Evolutionary conservation across 2,888 invertebrate genomes (phyloP).

Genomic region (Heliconius aoede): DNA sequence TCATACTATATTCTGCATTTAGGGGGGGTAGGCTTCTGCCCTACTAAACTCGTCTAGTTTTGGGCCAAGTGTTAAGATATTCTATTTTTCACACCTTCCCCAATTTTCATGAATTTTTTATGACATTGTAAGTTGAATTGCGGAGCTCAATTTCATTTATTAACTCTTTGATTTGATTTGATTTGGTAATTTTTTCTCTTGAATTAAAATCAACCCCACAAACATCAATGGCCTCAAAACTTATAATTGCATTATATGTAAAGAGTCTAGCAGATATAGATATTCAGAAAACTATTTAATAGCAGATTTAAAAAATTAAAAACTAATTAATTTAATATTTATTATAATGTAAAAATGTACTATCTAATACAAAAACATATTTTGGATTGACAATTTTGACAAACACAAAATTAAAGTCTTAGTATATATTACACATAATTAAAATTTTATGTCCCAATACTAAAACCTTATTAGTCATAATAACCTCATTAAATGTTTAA

Average conservation of each 20-base stretch:
- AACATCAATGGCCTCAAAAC: background rate
- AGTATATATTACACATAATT: background rate
- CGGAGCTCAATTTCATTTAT: background rate
- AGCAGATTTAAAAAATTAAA: background rate
- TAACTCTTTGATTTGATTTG: too few relatives aligned
- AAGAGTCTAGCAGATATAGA: background rate
- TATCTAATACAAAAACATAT: background rate
- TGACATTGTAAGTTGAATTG: background rate
- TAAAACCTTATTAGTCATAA: conserved; percentile 12
- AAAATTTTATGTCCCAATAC: background rate
- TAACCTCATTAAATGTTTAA: conserved; percentile 6
- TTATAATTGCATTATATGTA: background rate
- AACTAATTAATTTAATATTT: too few relatives aligned
- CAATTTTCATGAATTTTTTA: background rate
- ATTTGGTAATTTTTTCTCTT: too few relatives aligned
- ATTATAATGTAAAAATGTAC: too few relatives aligned
- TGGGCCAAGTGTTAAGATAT: background rate
- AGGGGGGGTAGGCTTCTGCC: too few relatives aligned
- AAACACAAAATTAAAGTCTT: background rate
- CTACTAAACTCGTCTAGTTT: too few relatives aligned
- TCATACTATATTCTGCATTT: too few relatives aligned
- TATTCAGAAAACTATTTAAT: background rate
- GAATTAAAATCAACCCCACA: background rate
- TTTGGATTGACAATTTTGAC: background rate
- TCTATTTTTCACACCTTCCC: background rate